A percentile compares a stretch with the other conserved stretches of the same genome.
These are phyloP conservation scores for Coregonus suidteri DNA, from an alignment of 2,797 vertebrate genomes.

Conservation along the genomic window DNA sequence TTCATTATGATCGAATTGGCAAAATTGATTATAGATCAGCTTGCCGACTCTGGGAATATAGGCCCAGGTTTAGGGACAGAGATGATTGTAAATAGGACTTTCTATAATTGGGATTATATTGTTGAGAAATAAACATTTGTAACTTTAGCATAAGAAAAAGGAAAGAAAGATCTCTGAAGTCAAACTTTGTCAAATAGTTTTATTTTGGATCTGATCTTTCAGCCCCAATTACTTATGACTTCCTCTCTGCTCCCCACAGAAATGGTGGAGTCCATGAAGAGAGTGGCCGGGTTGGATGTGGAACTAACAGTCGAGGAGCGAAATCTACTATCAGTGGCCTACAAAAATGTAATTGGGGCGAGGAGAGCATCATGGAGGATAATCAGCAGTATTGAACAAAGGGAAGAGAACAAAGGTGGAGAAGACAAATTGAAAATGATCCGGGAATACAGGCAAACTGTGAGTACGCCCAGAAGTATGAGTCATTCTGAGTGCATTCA, in stretches of 20 bases:
- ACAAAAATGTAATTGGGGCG: conserved; percentile 98
- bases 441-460: conserved; percentile 96
- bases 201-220: not conserved
- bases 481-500: not conserved
- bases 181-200: not conserved
- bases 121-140: not conserved
- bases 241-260: conserved; percentile 72
- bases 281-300: conserved; percentile 93
- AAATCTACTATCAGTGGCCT: conserved; percentile 97
- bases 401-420: conserved; percentile 93
- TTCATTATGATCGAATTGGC: not conserved
- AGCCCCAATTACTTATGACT: not conserved
- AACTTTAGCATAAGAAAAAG: not conserved
- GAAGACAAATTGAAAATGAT: conserved; percentile 99
- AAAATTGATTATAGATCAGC: not conserved
- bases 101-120: not conserved
- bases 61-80: too few relatives aligned
- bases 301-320: conserved; percentile 98
- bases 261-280: conserved; percentile 99
- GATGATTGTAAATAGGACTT: not conserved
- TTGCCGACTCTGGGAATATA: not conserved
- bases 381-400: conserved; percentile 99
- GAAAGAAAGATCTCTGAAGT: not conserved
- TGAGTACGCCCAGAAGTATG: conserved; percentile 61
- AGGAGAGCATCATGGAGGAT: conserved; percentile 99